phyloP scores from a whole-genome alignment of 23 tunicate species.

The Botrylloides violaceus region DNA sequence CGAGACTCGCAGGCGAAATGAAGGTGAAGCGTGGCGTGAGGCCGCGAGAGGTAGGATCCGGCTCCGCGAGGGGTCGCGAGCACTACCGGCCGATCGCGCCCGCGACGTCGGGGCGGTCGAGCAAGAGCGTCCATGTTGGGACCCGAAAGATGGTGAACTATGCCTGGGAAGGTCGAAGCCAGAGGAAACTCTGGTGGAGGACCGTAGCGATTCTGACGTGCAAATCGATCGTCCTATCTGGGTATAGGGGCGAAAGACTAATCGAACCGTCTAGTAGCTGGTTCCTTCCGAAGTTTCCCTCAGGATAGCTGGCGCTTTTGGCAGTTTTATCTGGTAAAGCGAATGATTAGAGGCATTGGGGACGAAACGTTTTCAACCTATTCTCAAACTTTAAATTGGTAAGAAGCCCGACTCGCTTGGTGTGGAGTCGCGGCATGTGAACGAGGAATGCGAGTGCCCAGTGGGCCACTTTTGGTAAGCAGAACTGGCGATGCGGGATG shows the following conservation, averaged over 20 bases:
- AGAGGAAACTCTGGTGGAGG: conserved; percentile 87
- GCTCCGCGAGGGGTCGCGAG: conserved; percentile 28
- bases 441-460: too few species aligned
- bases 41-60: conserved; percentile 34
- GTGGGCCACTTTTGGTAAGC: too few species aligned
- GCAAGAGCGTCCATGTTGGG: conserved; percentile 54
- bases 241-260: conserved; percentile 88
- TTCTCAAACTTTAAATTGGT: too few species aligned
- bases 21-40: conserved; percentile 36
- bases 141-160: conserved; percentile 90
- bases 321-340: too few species aligned
- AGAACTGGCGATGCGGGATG: too few species aligned
- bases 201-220: conserved; percentile 79
- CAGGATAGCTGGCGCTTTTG: too few species aligned
- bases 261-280: conserved; percentile 77
- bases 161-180: conserved; percentile 63
- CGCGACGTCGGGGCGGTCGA: conserved; percentile 36
- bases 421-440: too few species aligned
- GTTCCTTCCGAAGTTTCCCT: too few species aligned
- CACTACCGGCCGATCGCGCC: conserved; percentile 44
- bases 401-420: too few species aligned
- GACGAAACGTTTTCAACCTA: too few species aligned
- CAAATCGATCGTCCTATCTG: too few species aligned
- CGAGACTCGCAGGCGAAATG: conserved; percentile 37
- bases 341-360: too few species aligned